Percentiles rank a stretch among this genome's conserved stretches.
These are phyloP conservation scores for Athalia cordata DNA, from an alignment of 2,888 invertebrate species.

Conservation along the genomic window DNA sequence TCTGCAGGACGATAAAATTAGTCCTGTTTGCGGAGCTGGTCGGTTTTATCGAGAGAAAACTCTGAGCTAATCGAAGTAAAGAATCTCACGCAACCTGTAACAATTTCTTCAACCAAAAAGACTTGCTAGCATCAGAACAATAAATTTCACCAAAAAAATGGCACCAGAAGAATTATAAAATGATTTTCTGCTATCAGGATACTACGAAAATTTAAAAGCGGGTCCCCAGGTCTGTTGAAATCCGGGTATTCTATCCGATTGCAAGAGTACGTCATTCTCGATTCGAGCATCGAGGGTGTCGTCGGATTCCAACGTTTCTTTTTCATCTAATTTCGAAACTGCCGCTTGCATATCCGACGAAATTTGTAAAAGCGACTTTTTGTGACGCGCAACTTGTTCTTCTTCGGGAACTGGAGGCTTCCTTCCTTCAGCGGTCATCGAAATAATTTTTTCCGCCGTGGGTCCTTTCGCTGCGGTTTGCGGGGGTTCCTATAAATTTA, in stretches of 20 bases:
- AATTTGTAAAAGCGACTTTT: neutral
- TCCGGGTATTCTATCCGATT: neutral
- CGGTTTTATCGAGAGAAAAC: too few relatives aligned
- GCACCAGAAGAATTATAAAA: too few relatives aligned
- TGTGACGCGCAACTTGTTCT: neutral
- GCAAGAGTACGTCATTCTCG: neutral
- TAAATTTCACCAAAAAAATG: too few relatives aligned
- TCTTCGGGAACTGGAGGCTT: constrained; percentile 17
- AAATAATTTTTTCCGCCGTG: constrained; percentile 25
- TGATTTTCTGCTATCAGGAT: too few relatives aligned
- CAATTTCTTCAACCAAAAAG: too few relatives aligned
- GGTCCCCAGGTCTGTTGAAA: constrained; percentile 5
- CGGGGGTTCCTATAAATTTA: neutral
- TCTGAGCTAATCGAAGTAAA: too few relatives aligned
- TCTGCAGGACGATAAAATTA: too few relatives aligned
- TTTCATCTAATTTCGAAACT: neutral
- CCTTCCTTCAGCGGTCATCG: constrained; percentile 12
- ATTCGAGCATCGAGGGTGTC: neutral
- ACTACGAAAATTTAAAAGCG: neutral
- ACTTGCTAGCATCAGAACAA: too few relatives aligned
- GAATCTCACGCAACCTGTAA: too few relatives aligned
- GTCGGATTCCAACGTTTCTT: neutral
- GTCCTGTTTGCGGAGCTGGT: too few relatives aligned
- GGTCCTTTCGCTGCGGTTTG: constrained; percentile 24
- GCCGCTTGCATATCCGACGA: neutral